A percentile compares a stretch with the other conserved stretches of the same genome.
Evolutionary conservation across 2,797 vertebrate genomes (phyloP).

Genomic region (Antrozous pallidus): DNA sequence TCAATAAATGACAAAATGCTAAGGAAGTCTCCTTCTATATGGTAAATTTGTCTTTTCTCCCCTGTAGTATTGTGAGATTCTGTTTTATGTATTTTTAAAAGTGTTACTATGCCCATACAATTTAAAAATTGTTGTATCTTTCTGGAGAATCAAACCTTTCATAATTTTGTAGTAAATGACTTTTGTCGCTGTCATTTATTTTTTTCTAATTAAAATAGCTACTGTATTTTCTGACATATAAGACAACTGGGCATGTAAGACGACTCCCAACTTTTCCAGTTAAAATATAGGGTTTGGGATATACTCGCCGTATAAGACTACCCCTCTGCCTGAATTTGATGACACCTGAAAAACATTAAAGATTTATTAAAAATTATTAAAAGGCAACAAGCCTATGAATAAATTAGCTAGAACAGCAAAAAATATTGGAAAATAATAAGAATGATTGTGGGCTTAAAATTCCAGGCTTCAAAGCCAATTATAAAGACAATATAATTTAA

Average conservation of each 20-base stretch:
- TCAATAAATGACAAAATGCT: background rate
- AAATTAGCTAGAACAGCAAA: background rate
- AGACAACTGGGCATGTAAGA: too few relatives aligned
- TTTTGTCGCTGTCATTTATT: background rate
- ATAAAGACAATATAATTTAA: background rate
- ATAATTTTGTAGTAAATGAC: slow-evolving; percentile 3
- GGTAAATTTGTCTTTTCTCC: background rate
- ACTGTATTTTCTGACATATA: too few relatives aligned
- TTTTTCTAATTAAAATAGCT: background rate
- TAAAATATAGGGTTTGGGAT: too few relatives aligned
- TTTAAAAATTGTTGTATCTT: background rate
- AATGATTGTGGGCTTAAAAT: background rate
- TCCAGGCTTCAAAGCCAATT: background rate
- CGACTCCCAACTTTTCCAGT: too few relatives aligned
- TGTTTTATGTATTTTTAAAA: background rate
- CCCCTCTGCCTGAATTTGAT: background rate
- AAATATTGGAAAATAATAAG: background rate
- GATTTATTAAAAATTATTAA: background rate
- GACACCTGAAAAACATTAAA: background rate
- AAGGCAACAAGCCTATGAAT: background rate
- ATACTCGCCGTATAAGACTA: too few relatives aligned
- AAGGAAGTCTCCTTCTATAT: background rate
- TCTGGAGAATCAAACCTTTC: background rate
- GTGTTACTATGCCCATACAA: background rate
- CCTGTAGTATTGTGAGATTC: background rate